A percentile compares a stretch with the other conserved stretches of the same genome.
phyloP scores from a whole-genome alignment of 2,113 vertebrate species.

The Myanophis thanlyinensis region DNA sequence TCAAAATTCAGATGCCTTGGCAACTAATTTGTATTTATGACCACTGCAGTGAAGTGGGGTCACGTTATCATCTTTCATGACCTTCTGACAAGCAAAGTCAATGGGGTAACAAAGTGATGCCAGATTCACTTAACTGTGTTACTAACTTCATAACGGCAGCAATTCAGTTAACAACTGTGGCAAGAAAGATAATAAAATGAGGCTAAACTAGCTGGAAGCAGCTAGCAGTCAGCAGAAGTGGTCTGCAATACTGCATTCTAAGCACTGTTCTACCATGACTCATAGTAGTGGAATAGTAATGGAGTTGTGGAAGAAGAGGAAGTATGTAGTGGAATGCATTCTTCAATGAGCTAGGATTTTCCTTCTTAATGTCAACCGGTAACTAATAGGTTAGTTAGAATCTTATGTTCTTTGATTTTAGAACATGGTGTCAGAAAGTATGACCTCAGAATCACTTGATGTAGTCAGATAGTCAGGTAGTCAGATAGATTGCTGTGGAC shows the following conservation, averaged over 20 bases:
- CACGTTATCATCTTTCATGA: neutral
- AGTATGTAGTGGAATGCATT: neutral
- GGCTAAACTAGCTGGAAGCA: neutral
- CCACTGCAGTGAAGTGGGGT: neutral
- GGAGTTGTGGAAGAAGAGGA: neutral
- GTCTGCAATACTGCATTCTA: no score
- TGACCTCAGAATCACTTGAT: neutral
- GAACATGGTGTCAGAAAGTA: neutral
- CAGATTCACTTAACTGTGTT: neutral
- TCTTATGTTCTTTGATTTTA: neutral
- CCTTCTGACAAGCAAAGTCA: neutral
- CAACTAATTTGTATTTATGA: neutral
- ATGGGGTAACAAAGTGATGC: neutral
- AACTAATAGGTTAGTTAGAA: neutral
- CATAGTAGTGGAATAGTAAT: neutral
- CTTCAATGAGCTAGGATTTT: neutral
- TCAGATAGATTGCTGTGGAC: neutral
- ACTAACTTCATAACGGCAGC: neutral
- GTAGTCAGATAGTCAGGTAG: neutral
- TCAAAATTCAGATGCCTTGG: neutral
- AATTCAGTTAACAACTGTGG: neutral
- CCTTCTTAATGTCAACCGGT: neutral
- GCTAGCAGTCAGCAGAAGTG: no score
- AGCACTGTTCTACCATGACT: no score
- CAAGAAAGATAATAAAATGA: neutral